A percentile compares a stretch with the other conserved stretches of the same genome.
These are phyloP conservation scores for Paramormyrops hopkinsi DNA, from an alignment of 2,797 vertebrate species.

Conservation along the genomic window DNA sequence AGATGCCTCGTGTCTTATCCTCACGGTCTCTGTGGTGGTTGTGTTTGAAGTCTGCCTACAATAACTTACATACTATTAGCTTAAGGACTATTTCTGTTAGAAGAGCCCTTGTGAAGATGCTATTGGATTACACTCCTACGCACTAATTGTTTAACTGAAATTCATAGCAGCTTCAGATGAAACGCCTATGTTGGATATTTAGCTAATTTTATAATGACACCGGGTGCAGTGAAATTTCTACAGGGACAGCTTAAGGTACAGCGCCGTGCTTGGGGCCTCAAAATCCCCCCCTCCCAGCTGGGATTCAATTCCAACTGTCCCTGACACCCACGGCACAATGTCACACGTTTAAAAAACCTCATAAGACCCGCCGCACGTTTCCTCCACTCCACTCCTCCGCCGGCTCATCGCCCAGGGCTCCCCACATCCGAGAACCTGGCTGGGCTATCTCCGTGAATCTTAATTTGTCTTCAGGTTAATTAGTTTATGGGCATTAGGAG, in stretches of 20 bases:
- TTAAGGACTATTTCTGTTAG: background rate
- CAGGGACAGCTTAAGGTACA: background rate
- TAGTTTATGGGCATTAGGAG: constrained; percentile 6
- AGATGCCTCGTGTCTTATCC: background rate
- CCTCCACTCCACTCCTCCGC: background rate
- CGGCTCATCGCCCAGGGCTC: background rate
- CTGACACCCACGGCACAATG: background rate
- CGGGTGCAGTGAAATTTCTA: background rate
- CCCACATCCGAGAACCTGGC: background rate
- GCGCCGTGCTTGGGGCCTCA: background rate
- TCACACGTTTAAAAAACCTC: background rate
- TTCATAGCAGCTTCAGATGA: background rate
- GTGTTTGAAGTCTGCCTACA: background rate
- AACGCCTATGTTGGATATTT: background rate
- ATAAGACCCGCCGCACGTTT: no score
- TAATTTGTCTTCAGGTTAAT: constrained; percentile 21
- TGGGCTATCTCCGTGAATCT: background rate
- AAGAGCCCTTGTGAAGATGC: background rate
- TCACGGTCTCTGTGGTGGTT: background rate
- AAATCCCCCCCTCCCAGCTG: background rate
- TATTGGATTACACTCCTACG: background rate
- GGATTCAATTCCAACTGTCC: background rate
- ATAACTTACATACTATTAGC: background rate
- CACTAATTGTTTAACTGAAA: background rate
- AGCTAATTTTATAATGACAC: background rate